phyloP scores from a whole-genome alignment of 2,113 vertebrate genomes.

The Hyperopisus bebe region DNA sequence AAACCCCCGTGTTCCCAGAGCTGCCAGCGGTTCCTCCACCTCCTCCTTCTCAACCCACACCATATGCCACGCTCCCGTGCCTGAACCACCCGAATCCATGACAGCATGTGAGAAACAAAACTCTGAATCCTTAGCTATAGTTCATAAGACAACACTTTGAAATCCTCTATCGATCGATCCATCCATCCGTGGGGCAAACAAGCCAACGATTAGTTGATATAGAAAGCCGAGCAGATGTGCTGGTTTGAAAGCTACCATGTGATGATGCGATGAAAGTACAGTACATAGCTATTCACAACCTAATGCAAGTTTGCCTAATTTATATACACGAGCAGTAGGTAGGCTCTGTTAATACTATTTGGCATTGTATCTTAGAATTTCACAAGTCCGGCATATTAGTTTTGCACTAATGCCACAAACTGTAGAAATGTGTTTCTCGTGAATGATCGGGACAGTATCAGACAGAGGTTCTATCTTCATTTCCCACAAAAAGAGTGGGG shows the following conservation, averaged over 20 bases:
- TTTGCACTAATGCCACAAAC: not conserved
- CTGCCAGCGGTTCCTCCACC: no score
- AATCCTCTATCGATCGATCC: no score
- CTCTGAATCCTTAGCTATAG: no score
- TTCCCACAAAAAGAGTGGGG: not conserved
- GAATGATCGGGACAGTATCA: not conserved
- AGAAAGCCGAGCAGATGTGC: not conserved
- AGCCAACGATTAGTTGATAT: not conserved
- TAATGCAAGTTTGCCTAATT: not conserved
- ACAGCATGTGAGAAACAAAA: no score
- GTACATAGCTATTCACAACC: not conserved
- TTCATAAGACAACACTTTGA: no score
- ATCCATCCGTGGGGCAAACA: not conserved
- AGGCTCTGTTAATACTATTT: no score
- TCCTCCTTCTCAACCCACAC: no score
- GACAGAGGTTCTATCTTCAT: not conserved
- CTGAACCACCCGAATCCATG: no score
- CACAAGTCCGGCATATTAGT: not conserved
- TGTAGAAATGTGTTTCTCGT: not conserved
- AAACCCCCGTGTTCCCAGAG: no score
- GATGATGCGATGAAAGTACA: not conserved
- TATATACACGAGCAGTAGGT: not conserved
- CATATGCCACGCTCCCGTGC: no score
- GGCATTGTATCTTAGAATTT: no score
- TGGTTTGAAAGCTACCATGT: not conserved